phyloP scores from a whole-genome alignment of 1,140 invertebrate species.

The Caenorhabditis remanei region DNA sequence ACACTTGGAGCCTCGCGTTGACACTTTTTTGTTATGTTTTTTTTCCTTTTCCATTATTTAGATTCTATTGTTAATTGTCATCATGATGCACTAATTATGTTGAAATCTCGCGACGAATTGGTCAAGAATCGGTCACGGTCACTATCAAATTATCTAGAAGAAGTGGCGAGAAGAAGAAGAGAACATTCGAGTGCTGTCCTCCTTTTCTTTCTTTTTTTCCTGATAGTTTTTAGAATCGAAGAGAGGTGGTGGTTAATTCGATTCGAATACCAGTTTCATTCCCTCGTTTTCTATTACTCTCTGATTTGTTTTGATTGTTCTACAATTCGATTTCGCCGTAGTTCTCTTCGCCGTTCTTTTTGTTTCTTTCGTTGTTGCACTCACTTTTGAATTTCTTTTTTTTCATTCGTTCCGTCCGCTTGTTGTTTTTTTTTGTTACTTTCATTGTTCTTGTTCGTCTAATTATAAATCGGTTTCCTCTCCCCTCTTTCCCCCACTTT shows the following conservation, averaged over 20 bases:
- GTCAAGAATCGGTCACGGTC: not conserved
- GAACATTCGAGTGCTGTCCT: conserved; percentile 1
- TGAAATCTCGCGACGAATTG: not conserved
- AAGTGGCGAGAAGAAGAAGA: too few relatives aligned
- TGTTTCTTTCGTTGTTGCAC: not conserved
- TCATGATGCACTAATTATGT: too few relatives aligned
- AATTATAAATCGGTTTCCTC: not conserved
- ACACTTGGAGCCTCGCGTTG: not conserved
- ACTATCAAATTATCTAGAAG: conserved; percentile 37
- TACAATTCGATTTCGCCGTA: too few relatives aligned
- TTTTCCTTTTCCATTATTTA: not conserved
- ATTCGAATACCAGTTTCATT: conserved; percentile 31
- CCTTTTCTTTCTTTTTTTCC: not conserved
- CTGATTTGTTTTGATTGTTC: conserved; percentile 40
- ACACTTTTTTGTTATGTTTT: not conserved
- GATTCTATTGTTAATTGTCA: too few relatives aligned
- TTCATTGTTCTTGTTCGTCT: not conserved
- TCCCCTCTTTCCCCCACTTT: not conserved
- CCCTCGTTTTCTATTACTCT: conserved; percentile 1
- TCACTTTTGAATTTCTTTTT: not conserved
- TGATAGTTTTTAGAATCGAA: conserved; percentile 21
- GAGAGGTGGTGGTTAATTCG: conserved; percentile 35
- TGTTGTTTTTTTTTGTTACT: not conserved
- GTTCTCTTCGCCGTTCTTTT: not conserved
- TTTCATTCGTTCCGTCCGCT: not conserved